phyloP scores from a whole-genome alignment of 2,797 vertebrate genomes.

The Anniella stebbinsi region DNA sequence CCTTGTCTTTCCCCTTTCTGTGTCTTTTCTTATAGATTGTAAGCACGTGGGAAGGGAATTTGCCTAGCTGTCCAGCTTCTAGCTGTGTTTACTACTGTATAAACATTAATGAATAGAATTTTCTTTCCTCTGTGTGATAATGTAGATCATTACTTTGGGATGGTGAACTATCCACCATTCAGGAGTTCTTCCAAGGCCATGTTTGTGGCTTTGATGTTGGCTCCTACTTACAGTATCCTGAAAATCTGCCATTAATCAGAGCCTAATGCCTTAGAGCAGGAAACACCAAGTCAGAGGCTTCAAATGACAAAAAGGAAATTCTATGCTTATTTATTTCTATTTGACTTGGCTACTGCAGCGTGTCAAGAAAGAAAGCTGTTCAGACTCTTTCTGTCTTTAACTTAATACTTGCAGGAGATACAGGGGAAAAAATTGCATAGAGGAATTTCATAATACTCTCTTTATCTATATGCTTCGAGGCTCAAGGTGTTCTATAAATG shows the following conservation, averaged over 20 bases:
- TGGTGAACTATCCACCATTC: conserved; percentile 36
- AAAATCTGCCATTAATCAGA: conserved; percentile 23
- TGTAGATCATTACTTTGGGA: conserved; percentile 41
- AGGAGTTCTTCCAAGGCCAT: neutral
- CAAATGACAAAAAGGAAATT: neutral
- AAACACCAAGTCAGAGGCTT: neutral
- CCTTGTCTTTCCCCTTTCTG: neutral
- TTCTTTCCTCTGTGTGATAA: conserved; percentile 45
- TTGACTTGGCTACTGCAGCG: conserved; percentile 15
- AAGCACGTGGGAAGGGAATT: neutral
- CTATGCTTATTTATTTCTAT: neutral
- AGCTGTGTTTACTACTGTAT: no score
- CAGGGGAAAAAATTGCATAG: neutral
- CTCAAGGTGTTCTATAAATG: neutral
- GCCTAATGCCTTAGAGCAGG: neutral
- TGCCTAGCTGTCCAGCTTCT: neutral
- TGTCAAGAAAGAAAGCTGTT: neutral
- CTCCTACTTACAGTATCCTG: neutral
- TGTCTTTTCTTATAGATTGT: neutral
- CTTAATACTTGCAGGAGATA: neutral
- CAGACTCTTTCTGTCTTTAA: neutral
- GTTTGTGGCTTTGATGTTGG: conserved; percentile 46
- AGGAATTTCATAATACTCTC: neutral
- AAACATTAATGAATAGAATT: neutral
- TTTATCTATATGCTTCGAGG: neutral